phyloP scores from a whole-genome alignment of 2,113 vertebrate species.

The Oreochromis aureus region DNA sequence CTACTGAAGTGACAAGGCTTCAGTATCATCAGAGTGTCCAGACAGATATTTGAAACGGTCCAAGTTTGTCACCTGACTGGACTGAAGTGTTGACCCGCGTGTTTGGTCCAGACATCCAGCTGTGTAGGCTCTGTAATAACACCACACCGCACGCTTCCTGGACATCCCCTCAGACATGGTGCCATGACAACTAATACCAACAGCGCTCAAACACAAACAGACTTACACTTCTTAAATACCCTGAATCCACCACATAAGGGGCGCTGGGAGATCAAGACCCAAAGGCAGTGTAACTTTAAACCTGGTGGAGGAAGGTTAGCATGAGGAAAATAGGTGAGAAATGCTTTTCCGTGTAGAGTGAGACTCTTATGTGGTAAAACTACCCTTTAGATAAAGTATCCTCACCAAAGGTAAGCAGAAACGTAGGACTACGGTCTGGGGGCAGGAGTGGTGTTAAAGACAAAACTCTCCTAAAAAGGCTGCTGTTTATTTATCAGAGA shows the following conservation, averaged over 20 bases:
- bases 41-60: conserved; percentile 50
- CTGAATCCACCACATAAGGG: conserved; percentile 29
- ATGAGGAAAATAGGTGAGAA: conserved; percentile 57
- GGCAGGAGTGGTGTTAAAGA: background rate
- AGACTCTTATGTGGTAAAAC: conserved; percentile 38
- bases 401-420: conserved; percentile 35
- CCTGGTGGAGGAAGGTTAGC: conserved; percentile 25
- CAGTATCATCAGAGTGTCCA: conserved; percentile 31
- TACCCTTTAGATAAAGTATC: conserved; percentile 29
- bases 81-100: conserved; percentile 32
- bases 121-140: conserved; percentile 50
- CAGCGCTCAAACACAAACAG: conserved; percentile 60
- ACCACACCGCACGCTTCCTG: conserved; percentile 34
- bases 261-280: conserved; percentile 25
- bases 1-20: background rate
- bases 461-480: conserved; percentile 48
- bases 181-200: conserved; percentile 58
- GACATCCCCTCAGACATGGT: conserved; percentile 49
- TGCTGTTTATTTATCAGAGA: conserved; percentile 70
- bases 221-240: conserved; percentile 34
- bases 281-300: conserved; percentile 62
- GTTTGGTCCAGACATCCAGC: conserved; percentile 52
- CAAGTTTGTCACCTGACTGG: conserved; percentile 37
- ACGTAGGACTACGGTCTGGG: background rate
- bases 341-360: conserved; percentile 45